Percentiles rank a stretch among this genome's conserved stretches.
phyloP scores from a whole-genome alignment of 1,140 invertebrate genomes.

The Ooceraea biroi region DNA sequence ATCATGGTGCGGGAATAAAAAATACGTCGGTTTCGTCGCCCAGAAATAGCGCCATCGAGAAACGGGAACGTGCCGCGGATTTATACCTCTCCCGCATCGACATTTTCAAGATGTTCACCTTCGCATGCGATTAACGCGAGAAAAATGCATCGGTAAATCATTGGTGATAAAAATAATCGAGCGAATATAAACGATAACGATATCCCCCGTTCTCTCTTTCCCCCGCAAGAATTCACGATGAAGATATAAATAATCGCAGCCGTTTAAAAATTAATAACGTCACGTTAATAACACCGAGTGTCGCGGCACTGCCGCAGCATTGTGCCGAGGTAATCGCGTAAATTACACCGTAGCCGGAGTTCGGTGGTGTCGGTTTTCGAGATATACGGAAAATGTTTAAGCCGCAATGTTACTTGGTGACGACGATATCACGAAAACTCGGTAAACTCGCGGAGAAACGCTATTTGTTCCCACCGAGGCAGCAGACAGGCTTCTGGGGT shows the following conservation, averaged over 20 bases:
- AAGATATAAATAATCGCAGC: too few relatives aligned
- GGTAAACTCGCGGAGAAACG: slow-evolving; percentile 57
- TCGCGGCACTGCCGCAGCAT: not conserved
- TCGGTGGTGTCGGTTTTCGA: slow-evolving; percentile 27
- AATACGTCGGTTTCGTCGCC: slow-evolving; percentile 26
- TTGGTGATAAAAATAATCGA: too few relatives aligned
- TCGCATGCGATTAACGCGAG: not conserved
- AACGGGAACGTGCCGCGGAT: not conserved
- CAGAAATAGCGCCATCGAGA: not conserved
- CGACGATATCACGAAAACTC: slow-evolving; percentile 58
- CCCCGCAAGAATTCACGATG: too few relatives aligned
- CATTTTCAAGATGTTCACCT: not conserved
- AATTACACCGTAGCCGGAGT: not conserved
- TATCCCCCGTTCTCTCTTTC: too few relatives aligned
- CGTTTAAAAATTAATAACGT: not conserved
- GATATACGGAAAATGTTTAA: slow-evolving; percentile 48
- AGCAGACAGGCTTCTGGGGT: slow-evolving; percentile 55
- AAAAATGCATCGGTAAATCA: too few relatives aligned
- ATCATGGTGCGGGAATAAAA: slow-evolving; percentile 22
- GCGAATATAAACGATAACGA: too few relatives aligned
- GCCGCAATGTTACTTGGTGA: slow-evolving; percentile 48
- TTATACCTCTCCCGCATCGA: not conserved
- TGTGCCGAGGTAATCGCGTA: not conserved
- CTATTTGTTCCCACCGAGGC: slow-evolving; percentile 61
- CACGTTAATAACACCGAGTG: not conserved